phyloP scores from a whole-genome alignment of 2,113 vertebrate species.

The Anoplopoma fimbria region DNA sequence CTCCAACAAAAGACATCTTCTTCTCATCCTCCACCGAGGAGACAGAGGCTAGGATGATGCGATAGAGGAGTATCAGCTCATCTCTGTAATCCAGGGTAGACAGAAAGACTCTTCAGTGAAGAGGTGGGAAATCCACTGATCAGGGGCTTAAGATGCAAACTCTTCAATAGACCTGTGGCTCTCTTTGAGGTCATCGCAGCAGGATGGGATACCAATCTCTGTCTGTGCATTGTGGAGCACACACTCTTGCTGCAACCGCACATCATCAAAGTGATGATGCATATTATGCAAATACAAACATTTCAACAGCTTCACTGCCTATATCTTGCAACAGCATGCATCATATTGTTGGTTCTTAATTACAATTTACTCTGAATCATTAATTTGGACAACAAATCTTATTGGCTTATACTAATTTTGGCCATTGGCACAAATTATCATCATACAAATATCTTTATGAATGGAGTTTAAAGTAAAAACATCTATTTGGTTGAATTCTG shows the following conservation, averaged over 20 bases:
- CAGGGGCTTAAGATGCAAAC: slow-evolving; percentile 75
- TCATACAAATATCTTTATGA: not conserved
- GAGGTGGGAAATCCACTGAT: slow-evolving; percentile 80
- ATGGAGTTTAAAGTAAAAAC: not conserved
- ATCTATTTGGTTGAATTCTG: not conserved
- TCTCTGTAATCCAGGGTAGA: slow-evolving; percentile 80
- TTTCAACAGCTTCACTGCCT: not conserved
- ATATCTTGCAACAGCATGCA: not conserved
- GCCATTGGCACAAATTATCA: not conserved
- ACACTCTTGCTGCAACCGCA: slow-evolving; percentile 19
- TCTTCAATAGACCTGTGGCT: slow-evolving; percentile 67
- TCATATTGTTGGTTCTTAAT: not conserved
- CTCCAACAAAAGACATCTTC: slow-evolving; percentile 78
- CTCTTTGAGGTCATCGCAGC: slow-evolving; percentile 67
- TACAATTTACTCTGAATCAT: not conserved
- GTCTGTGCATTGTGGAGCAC: slow-evolving; percentile 30
- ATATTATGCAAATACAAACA: slow-evolving; percentile 29
- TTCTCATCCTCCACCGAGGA: slow-evolving; percentile 63
- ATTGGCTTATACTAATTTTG: not conserved
- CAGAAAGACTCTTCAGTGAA: slow-evolving; percentile 79
- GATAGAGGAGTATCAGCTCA: slow-evolving; percentile 76
- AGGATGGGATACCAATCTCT: slow-evolving; percentile 53
- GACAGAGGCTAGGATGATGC: slow-evolving; percentile 67
- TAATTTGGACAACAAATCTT: not conserved
- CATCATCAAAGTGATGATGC: slow-evolving; percentile 23